Evolutionary conservation across 2,113 vertebrate species (phyloP).

Genomic region (Tonatia bakeri): DNA sequence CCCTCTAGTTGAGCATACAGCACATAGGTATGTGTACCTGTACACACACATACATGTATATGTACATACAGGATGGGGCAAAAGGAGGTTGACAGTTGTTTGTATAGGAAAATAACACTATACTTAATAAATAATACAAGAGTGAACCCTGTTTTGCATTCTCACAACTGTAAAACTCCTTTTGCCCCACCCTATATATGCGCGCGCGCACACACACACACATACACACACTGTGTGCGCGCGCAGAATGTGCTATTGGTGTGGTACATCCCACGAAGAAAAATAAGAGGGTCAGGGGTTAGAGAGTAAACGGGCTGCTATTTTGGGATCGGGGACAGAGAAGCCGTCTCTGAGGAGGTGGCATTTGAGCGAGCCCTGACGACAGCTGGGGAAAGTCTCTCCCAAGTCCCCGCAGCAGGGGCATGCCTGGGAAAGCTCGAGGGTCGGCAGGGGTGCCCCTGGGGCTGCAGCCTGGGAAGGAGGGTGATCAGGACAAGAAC

Average conservation of each 20-base stretch:
- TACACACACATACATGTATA: no score
- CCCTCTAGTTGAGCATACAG: not conserved
- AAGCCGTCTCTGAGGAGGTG: not conserved
- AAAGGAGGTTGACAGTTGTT: not conserved
- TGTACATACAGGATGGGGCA: not conserved
- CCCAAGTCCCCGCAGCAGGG: not conserved
- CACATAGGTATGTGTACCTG: not conserved
- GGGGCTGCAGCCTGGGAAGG: not conserved
- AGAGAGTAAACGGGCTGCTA: not conserved
- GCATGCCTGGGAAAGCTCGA: not conserved
- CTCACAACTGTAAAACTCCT: not conserved
- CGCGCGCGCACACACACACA: rapidly evolving
- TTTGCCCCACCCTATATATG: no score
- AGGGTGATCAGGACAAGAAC: no score
- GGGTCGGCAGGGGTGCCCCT: not conserved
- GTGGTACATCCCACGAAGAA: not conserved
- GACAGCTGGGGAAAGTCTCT: not conserved
- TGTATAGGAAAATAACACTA: not conserved
- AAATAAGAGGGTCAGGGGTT: not conserved
- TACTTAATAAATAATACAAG: not conserved
- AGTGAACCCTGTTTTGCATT: not conserved
- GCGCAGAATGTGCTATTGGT: no score
- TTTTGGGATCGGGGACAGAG: not conserved
- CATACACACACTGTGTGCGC: no score
- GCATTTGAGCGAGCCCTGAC: not conserved